A percentile compares a stretch with the other conserved stretches of the same genome.
These are phyloP conservation scores for Ondatra zibethicus DNA, from an alignment of 2,113 vertebrate species.

Conservation along the genomic window DNA sequence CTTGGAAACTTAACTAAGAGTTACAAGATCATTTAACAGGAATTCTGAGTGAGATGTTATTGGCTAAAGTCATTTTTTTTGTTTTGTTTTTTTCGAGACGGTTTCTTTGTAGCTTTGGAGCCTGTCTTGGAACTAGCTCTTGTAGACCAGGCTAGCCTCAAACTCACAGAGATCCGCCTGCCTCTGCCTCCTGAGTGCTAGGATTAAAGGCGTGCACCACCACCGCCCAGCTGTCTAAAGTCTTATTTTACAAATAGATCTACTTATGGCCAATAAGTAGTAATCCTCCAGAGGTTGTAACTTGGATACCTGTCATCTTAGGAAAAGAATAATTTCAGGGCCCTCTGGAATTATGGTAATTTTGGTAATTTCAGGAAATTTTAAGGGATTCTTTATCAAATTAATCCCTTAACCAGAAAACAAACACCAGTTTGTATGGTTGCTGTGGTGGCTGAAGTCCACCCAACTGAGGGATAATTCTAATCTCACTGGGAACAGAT, in stretches of 20 bases:
- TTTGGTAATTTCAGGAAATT: conserved; percentile 37
- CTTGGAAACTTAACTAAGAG: background rate
- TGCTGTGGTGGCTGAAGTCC: background rate
- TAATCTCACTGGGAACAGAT: background rate
- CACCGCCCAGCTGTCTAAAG: background rate
- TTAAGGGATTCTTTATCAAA: conserved; percentile 15
- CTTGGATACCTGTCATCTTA: background rate
- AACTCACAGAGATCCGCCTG: too few relatives aligned
- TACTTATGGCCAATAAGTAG: background rate
- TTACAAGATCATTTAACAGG: background rate
- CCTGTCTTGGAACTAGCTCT: too few relatives aligned
- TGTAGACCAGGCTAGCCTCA: too few relatives aligned
- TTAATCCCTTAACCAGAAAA: background rate
- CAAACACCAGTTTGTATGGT: background rate
- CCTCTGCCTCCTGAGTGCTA: too few relatives aligned
- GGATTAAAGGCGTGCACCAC: too few relatives aligned
- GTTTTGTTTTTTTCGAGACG: too few relatives aligned
- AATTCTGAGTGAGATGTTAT: background rate
- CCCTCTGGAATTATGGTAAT: background rate
- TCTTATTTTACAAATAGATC: conserved; percentile 18
- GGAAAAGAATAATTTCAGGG: conserved; percentile 1
- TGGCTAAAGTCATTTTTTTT: background rate
- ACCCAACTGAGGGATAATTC: background rate
- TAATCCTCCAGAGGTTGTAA: background rate
- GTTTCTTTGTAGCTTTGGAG: too few relatives aligned